Evolutionary conservation across 2,888 invertebrate species (phyloP).

Genomic region (Drosophila koepferae): DNA sequence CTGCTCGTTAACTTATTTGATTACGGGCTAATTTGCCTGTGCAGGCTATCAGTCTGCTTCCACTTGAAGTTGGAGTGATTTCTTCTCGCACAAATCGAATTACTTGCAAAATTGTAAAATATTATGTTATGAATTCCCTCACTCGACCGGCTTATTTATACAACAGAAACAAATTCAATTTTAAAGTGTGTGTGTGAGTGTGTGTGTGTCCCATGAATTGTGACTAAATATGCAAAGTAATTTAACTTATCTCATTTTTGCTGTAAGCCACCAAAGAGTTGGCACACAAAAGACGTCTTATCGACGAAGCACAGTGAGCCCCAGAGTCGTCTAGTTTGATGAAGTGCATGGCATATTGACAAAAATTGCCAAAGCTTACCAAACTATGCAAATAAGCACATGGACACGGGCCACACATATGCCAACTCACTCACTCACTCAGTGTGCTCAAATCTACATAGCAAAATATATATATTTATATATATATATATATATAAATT

Average conservation of each 20-base stretch:
- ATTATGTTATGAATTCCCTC: slow-evolving; percentile 8
- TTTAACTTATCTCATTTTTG: slow-evolving; percentile 74
- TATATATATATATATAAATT: slow-evolving; percentile 1
- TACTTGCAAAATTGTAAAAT: slow-evolving; percentile 9
- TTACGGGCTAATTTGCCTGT: slow-evolving; percentile 69
- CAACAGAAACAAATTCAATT: slow-evolving; percentile 39
- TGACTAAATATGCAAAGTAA: slow-evolving; percentile 70
- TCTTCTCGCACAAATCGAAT: slow-evolving; percentile 4
- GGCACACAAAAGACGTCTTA: slow-evolving; percentile 58
- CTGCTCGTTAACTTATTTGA: slow-evolving; percentile 79
- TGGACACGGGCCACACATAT: slow-evolving; percentile 54
- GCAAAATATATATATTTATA: slow-evolving; percentile 25
- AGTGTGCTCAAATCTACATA: slow-evolving; percentile 45
- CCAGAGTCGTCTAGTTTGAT: slow-evolving; percentile 64
- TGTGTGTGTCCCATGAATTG: slow-evolving; percentile 23
- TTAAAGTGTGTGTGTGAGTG: slow-evolving; percentile 11
- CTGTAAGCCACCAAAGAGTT: slow-evolving; percentile 52
- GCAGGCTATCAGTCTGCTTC: neutral
- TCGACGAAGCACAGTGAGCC: slow-evolving; percentile 39
- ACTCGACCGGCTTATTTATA: slow-evolving; percentile 30
- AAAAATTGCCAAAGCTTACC: slow-evolving; percentile 40
- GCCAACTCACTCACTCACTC: slow-evolving; percentile 24
- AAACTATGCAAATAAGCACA: slow-evolving; percentile 75
- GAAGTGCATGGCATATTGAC: slow-evolving; percentile 78
- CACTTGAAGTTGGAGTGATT: neutral